Evolutionary conservation across 2,888 invertebrate species (phyloP).

Genomic region (Myathropa florea): DNA sequence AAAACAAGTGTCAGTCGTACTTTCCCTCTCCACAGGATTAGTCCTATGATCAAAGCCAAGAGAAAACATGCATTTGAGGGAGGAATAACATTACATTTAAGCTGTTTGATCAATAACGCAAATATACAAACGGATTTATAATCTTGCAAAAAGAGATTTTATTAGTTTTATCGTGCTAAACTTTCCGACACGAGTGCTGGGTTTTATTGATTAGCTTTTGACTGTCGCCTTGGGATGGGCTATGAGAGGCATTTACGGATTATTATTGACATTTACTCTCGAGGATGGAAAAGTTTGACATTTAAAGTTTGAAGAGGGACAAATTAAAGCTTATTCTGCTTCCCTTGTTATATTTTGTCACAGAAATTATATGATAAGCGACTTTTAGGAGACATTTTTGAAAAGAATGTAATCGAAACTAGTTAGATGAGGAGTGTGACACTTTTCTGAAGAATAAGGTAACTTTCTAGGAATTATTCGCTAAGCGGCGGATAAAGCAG

Average conservation of each 20-base stretch:
- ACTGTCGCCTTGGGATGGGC: neutral
- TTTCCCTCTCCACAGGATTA: neutral
- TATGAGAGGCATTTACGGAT: too few relatives aligned
- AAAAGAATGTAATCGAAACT: too few relatives aligned
- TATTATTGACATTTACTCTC: neutral
- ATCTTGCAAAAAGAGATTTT: neutral
- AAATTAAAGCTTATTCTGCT: too few relatives aligned
- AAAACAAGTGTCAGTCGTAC: too few relatives aligned
- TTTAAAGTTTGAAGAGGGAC: neutral
- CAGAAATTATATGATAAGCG: too few relatives aligned
- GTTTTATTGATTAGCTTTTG: neutral
- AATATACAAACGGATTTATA: neutral
- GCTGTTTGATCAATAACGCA: neutral
- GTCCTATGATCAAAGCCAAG: neutral
- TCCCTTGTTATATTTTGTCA: too few relatives aligned
- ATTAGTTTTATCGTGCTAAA: neutral
- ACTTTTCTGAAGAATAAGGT: too few relatives aligned
- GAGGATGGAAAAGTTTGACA: neutral
- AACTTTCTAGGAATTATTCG: too few relatives aligned
- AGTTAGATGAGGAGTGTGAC: too few relatives aligned
- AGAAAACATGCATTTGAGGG: neutral
- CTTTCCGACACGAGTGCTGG: neutral
- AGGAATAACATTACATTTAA: neutral
- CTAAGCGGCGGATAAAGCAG: too few relatives aligned
- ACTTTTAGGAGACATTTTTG: too few relatives aligned